Base-by-base conservation (phyloP, 2,797 vertebrate species). In the Premnoplex brunnescens region DNA sequence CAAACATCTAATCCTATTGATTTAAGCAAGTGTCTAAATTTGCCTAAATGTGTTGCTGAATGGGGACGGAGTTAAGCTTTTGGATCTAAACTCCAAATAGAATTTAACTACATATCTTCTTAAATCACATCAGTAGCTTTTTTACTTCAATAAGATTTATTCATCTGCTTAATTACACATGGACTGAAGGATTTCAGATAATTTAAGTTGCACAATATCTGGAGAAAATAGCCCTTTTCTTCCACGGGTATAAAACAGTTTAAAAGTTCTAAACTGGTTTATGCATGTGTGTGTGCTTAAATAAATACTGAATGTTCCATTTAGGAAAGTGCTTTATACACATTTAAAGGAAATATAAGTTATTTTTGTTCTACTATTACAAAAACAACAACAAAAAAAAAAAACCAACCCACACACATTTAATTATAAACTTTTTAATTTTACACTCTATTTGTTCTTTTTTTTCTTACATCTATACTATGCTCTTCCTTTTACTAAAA, bases 1-100 rank as follows among this genome's bases (percentile, higher is more conserved):
- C n/a, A 93, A 91, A 92, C 49, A 79, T 84, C 63, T 95, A 91
- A 96, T 96, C 93, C 91, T 91, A 37, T 90, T 93, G 95, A 95
- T 94, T 94, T 82, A 69, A 88, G 77, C 19, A 12, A 86, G 63
- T 73, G 41, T 69, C 91, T 86, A 63, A 94, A 92, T 59, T 85
- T 86, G 41, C 55, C 34, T 92, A 60, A 88, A 76, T 71, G 48
- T 88, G 43, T 49, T 91, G 73, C 48, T 86, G 76, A 90, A 88
- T 79, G 37, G 56, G 76, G 48, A 78, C 73, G n/a, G 46, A 86
- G 39, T 88, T 94, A 93, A 86, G 91, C 51, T 91, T 81, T 91
- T 69, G 73, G 73, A 89, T 95, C 82, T 86, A 63, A 94, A 56
- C 81, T 91, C 89, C 85, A 93, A 93, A 94, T 28, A 90, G 55